Evolutionary conservation across 2,888 invertebrate genomes (phyloP).

Genomic region (Apotomis betuletana): DNA sequence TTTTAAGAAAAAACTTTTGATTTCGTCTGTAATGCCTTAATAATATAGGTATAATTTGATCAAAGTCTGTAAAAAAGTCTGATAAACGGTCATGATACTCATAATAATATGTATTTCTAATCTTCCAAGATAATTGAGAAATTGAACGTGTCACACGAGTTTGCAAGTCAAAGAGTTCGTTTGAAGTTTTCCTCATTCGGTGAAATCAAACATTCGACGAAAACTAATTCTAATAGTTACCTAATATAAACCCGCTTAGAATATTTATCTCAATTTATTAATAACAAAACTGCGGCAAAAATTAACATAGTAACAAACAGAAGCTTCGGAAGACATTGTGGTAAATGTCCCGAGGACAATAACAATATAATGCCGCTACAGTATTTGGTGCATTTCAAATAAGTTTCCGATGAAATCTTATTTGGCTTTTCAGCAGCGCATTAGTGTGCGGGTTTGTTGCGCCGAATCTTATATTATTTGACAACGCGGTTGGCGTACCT

Average conservation of each 20-base stretch:
- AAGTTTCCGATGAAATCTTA: constrained; percentile 38
- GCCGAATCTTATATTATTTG: constrained; percentile 31
- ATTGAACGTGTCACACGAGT: no score
- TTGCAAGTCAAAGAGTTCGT: no score
- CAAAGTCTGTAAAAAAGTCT: no score
- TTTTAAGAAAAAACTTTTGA: neutral
- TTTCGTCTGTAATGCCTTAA: neutral
- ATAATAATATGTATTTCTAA: no score
- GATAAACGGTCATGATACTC: no score
- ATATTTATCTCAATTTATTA: neutral
- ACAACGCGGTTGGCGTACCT: neutral
- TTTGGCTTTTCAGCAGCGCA: constrained; percentile 41
- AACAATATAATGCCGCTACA: constrained; percentile 13
- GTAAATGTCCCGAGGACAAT: constrained; percentile 6
- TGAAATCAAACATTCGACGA: no score
- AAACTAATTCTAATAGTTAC: no score
- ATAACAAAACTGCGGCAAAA: neutral
- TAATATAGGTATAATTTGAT: neutral
- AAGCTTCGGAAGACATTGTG: neutral
- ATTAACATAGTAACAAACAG: constrained; percentile 8
- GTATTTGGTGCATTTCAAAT: constrained; percentile 28
- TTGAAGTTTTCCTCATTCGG: no score
- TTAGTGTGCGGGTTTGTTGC: constrained; percentile 42
- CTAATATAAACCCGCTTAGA: no score
- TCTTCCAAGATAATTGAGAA: no score